Base-by-base conservation (phyloP, 2,797 vertebrate genomes). In the Emys orbicularis region DNA sequence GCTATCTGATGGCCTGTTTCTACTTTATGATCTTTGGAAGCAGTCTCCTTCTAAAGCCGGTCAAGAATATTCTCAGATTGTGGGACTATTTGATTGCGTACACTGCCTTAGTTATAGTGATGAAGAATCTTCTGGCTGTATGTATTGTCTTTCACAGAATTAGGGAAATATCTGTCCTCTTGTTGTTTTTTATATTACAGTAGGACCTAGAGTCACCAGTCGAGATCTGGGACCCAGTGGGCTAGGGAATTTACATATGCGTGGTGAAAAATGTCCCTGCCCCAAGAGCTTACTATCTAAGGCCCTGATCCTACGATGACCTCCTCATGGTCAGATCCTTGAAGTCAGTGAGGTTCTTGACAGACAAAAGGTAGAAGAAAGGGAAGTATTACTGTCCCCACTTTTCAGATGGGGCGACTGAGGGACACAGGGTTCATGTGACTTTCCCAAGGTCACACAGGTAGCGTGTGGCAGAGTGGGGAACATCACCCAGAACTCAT, bases 1-100 rank as follows among this genome's bases (percentile, higher is more conserved):
- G 98, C 44, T 98, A 98, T 97, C 97, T 99, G 96, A 94, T 98
- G 87, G 98, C 98, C 93, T 99, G 98, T 82, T 99, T 99, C 96
- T 98, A 98, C 95, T 98, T 99, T 94, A 98, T 98, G 98, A 77
- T 98, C 85, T 98, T 97, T 47, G 98, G 99, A 37, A 98, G 98
- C 89, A 98, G 89, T 9, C 98, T 99, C 96, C 97, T 99, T 57
- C 97, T 98, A 95, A 98, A 98, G 97, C 98, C 98, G 0, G 98
- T 98, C 65, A 97, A 95, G 57, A 96, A 98, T 84, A 96, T 98
- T 37, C 97, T 99, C 54, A 85, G 96, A 29, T 95, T 98, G 3
- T 98, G 98, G 98, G 98, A 99, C 95, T 97, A 97, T 97, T 98
- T 98, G 88, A 98, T 98, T 1, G 97, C 97, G 49, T 99, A 98